phyloP scores from a whole-genome alignment of 2,888 invertebrate genomes.

The Gari tellinella region DNA sequence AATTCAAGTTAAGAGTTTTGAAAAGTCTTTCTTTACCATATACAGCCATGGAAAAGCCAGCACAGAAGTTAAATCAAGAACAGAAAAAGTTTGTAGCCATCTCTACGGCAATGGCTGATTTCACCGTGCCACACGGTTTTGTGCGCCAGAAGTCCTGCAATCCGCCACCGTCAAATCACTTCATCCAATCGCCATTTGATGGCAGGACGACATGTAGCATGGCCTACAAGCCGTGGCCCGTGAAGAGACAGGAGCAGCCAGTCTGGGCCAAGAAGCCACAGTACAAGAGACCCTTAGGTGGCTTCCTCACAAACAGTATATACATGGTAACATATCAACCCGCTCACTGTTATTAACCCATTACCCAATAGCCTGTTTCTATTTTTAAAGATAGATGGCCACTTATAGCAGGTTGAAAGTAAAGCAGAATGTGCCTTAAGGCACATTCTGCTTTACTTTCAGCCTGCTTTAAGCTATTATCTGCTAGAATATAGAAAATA shows the following conservation, averaged over 20 bases:
- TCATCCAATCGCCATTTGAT: slow-evolving; percentile 43
- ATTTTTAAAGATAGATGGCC: too few species aligned
- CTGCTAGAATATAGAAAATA: too few species aligned
- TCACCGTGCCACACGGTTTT: slow-evolving; percentile 27
- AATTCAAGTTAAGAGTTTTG: too few species aligned
- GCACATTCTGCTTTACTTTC: too few species aligned
- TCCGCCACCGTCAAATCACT: slow-evolving; percentile 39
- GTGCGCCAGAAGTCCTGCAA: slow-evolving; percentile 33
- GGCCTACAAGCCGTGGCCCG: slow-evolving; percentile 57
- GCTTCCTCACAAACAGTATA: slow-evolving; percentile 50
- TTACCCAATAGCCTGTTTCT: too few species aligned
- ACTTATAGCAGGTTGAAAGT: too few species aligned
- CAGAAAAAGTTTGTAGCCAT: not conserved
- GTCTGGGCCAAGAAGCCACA: slow-evolving; percentile 58
- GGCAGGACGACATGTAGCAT: slow-evolving; percentile 48
- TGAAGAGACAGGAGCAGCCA: slow-evolving; percentile 45
- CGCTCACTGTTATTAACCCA: too few species aligned
- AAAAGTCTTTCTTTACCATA: too few species aligned
- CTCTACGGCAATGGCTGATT: slow-evolving; percentile 62
- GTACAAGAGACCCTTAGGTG: slow-evolving; percentile 54
- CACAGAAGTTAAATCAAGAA: not conserved
- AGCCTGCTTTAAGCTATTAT: too few species aligned
- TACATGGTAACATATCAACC: slow-evolving; percentile 57
- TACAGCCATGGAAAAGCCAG: not conserved
- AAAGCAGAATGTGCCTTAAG: too few species aligned